phyloP scores from a whole-genome alignment of 2,113 vertebrate species.

The Morone saxatilis region DNA sequence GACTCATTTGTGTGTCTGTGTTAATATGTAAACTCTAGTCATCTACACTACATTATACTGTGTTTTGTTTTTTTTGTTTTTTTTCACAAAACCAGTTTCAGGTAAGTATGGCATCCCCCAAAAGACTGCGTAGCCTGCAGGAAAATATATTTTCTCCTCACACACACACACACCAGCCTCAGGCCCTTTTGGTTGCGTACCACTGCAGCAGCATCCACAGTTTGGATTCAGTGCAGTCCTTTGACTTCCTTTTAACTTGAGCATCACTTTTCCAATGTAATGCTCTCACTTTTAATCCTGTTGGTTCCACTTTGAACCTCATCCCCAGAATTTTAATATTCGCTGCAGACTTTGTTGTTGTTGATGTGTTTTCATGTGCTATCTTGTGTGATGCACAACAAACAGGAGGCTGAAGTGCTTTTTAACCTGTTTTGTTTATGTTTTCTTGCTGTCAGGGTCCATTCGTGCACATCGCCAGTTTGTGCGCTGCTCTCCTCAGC shows the following conservation, averaged over 20 bases:
- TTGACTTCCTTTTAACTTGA: conserved; percentile 30
- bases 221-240: conserved; percentile 32
- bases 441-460: conserved; percentile 87
- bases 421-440: neutral
- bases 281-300: conserved; percentile 56
- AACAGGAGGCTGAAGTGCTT: neutral
- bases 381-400: conserved; percentile 2
- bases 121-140: conserved; percentile 24
- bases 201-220: conserved; percentile 14
- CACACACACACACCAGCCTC: conserved; percentile 19
- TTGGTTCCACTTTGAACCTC: conserved; percentile 55
- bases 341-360: conserved; percentile 10
- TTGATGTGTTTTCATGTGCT: neutral
- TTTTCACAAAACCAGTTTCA: conserved; percentile 12
- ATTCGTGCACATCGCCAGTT: conserved; percentile 96
- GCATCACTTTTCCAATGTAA: conserved; percentile 34
- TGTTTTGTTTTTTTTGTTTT: neutral
- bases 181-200: neutral
- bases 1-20: neutral
- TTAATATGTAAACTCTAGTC: neutral
- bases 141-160: conserved; percentile 4
- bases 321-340: conserved; percentile 41
- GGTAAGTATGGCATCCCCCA: conserved; percentile 15
- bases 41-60: neutral
- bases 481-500: conserved; percentile 95